Percentiles rank a stretch among this genome's conserved stretches.
Evolutionary conservation across 2,797 vertebrate species (phyloP).

Genomic region (Spea hammondii): DNA sequence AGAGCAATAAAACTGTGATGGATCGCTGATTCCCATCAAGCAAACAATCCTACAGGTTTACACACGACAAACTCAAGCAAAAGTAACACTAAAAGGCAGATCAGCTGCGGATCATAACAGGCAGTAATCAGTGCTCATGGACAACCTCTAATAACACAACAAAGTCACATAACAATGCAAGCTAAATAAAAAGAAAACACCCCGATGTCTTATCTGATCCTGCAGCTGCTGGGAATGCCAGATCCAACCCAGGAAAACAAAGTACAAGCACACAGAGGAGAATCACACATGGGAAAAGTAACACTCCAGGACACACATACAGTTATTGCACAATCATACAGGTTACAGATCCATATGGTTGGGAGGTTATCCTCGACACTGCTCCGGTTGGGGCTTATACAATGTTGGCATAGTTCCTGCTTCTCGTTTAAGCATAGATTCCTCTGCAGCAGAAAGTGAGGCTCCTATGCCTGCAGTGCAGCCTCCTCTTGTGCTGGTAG

Average conservation of each 20-base stretch:
- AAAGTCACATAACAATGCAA: not conserved
- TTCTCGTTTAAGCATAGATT: constrained; percentile 10
- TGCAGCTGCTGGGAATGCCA: too few relatives aligned
- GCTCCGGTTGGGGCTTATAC: constrained; percentile 1
- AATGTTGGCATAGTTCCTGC: not conserved
- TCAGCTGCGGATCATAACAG: not conserved
- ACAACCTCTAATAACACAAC: not conserved
- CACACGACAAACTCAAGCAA: not conserved
- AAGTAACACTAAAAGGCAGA: not conserved
- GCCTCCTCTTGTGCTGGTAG: constrained; percentile 20
- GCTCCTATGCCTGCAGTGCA: constrained; percentile 32
- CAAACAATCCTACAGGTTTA: not conserved
- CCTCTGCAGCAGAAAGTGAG: constrained; percentile 30
- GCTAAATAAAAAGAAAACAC: not conserved
- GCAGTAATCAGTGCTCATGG: not conserved
- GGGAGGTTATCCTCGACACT: not conserved
- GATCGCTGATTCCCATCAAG: not conserved
- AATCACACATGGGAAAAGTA: not conserved
- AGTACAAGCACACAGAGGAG: not conserved
- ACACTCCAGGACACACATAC: not conserved
- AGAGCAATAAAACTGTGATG: not conserved
- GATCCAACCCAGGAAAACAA: not conserved
- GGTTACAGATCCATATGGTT: constrained; percentile 7
- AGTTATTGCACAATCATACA: constrained; percentile 21
- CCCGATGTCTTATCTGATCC: too few relatives aligned